phyloP scores from a whole-genome alignment of 2,888 invertebrate genomes.

The Epinotia ramella region DNA sequence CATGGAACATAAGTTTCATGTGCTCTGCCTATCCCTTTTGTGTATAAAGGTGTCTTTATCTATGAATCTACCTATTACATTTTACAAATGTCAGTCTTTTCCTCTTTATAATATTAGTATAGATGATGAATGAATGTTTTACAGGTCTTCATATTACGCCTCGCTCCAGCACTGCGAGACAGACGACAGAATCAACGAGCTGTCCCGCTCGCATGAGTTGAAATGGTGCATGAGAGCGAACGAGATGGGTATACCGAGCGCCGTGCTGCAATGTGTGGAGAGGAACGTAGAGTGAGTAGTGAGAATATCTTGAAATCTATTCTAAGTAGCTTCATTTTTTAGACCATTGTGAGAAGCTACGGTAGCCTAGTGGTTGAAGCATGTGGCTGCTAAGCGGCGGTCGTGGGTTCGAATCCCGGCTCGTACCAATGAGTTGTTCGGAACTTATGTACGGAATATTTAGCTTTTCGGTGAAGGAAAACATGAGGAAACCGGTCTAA shows the following conservation, averaged over 20 bases:
- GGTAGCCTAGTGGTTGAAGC: too few species aligned
- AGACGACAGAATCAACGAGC: slow-evolving; percentile 27
- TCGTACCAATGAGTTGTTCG: not conserved
- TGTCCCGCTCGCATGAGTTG: slow-evolving; percentile 60
- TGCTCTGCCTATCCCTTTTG: too few species aligned
- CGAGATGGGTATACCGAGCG: slow-evolving; percentile 55
- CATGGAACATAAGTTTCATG: too few species aligned
- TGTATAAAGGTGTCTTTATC: too few species aligned
- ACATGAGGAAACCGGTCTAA: too few species aligned
- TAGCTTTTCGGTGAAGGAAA: too few species aligned
- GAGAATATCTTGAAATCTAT: slow-evolving; percentile 21
- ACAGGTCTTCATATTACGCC: slow-evolving; percentile 31
- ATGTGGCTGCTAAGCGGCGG: too few species aligned
- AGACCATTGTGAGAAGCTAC: too few species aligned
- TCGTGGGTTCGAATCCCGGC: not conserved
- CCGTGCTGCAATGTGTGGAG: slow-evolving; percentile 56
- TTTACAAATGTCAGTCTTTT: too few species aligned
- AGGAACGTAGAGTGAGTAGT: slow-evolving; percentile 55
- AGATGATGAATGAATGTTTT: not conserved
- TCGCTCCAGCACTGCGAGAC: slow-evolving; percentile 19
- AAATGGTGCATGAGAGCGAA: slow-evolving; percentile 61
- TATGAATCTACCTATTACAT: too few species aligned
- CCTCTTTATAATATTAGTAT: too few species aligned
- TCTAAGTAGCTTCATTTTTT: not conserved
- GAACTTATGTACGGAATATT: too few species aligned